Conservation (phyloP, 2,888 invertebrate genomes). For the Pegoplata infirma region DNA sequence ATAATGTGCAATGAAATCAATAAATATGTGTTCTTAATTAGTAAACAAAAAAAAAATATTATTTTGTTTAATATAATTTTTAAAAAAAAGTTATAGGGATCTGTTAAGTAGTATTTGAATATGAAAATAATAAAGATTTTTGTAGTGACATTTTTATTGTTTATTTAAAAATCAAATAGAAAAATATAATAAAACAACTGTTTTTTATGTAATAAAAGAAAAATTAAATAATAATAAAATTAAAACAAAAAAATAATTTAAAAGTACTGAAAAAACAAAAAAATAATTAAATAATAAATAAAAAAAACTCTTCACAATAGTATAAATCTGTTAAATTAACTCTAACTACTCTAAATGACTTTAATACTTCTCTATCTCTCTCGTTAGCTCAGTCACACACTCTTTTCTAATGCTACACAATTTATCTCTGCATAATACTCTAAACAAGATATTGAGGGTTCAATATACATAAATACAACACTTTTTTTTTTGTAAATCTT, state of each 20-base stretch:
- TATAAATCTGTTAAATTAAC: neutral
- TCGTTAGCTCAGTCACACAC: neutral
- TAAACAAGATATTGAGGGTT: neutral
- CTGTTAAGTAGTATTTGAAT: constrained; percentile 35
- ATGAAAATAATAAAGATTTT: constrained; percentile 26
- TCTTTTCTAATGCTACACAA: no score
- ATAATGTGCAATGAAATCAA: constrained; percentile 64
- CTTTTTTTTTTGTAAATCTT: neutral
- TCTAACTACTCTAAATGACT: neutral
- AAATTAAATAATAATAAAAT: neutral
- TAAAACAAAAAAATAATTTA: neutral
- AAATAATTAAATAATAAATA: no score
- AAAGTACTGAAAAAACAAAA: neutral
- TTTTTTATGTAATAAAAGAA: constrained; percentile 16
- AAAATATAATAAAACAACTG: neutral
- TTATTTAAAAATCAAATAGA: constrained; percentile 38
- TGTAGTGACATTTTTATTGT: constrained; percentile 43
- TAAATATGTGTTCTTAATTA: constrained; percentile 73
- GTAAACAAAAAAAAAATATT: constrained; percentile 64
- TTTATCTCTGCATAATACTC: neutral
- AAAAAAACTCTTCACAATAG: neutral
- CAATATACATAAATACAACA: neutral
- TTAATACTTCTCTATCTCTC: neutral
- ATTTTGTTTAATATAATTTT: constrained; percentile 19
- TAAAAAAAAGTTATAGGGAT: constrained; percentile 40